Conservation (phyloP, 2,797 vertebrate species). For the Benthosema pterotum region DNA sequence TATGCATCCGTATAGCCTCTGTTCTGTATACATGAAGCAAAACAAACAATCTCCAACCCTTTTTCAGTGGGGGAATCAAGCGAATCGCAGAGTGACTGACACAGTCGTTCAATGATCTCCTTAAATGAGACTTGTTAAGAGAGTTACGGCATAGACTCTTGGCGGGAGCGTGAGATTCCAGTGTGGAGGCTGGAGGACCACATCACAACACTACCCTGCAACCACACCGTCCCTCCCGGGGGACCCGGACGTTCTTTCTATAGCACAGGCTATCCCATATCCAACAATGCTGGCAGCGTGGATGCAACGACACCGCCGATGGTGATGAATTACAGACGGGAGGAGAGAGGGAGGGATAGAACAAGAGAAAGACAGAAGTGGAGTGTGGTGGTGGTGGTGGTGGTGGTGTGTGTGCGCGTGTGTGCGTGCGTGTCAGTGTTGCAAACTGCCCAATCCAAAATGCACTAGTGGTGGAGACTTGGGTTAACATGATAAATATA, state of each 20-base stretch:
- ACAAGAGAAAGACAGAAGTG: slow-evolving; percentile 37
- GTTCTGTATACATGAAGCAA: too few species aligned
- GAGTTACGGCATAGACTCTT: not conserved
- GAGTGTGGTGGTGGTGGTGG: slow-evolving; percentile 4
- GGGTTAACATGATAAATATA: too few species aligned
- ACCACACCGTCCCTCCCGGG: slow-evolving; percentile 23
- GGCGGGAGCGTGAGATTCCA: slow-evolving; percentile 47
- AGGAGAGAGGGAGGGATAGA: slow-evolving; percentile 24
- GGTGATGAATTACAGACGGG: slow-evolving; percentile 46
- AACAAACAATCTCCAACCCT: too few species aligned
- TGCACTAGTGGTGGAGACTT: too few species aligned
- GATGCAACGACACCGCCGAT: slow-evolving; percentile 15
- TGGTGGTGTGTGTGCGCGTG: slow-evolving; percentile 6
- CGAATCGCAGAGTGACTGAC: too few species aligned
- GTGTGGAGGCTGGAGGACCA: slow-evolving; percentile 38
- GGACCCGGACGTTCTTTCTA: slow-evolving; percentile 23
- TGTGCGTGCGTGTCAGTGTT: slow-evolving; percentile 15
- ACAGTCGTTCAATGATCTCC: too few species aligned
- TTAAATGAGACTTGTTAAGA: too few species aligned
- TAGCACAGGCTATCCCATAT: slow-evolving; percentile 14
- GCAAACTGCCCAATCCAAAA: too few species aligned
- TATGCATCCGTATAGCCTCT: too few species aligned
- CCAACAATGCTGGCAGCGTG: slow-evolving; percentile 36
- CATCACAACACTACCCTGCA: slow-evolving; percentile 29
- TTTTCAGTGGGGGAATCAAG: too few species aligned